Evolutionary conservation across 2,888 invertebrate genomes (phyloP), one percentile per base, ranked within the genome.

Genomic region (Athrips mouffetella): DNA sequence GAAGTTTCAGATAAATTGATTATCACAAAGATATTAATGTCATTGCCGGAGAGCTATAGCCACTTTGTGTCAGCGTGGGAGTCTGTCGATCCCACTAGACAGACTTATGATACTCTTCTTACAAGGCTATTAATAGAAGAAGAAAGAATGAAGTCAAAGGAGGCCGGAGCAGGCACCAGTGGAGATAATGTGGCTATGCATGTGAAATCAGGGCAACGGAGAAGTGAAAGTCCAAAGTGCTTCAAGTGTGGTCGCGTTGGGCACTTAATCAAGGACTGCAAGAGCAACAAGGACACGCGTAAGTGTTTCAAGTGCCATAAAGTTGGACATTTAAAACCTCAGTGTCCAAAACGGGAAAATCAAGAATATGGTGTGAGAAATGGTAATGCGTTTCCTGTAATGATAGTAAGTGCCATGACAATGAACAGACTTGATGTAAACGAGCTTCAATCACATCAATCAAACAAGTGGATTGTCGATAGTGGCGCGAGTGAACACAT

Each of bases 31-130:
- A 54, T 70, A 0, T 47, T 69, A 23, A 66, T 68, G 59, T 60
- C 61, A 0, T 48, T 70, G 11, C 68, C 70, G n/a, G 66, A 67
- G 0, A 20, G 54, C 3, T 70, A 63, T 29, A 67, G 62, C 41
- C 67, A 75, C 57, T 76, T 74, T 49, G 49, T 70, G 0, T 69
- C 69, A 0, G 72, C 65, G 0, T 67, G 65, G 63, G 62, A 63
- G 42, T 64, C 63, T 0, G 61, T 30, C 16, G 27, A 23, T 1
- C 16, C 15, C 7, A 11, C 10, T 0, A 59, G 57, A 35, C 59
- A 60, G 42, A 64, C 57, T 0, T 47, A 31, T n/a, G 51, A 59
- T 5, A 58, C 63, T 21, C 37, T 67, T 3, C 57, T 59, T 0
- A 60, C 62, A 0, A 55, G 62, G 20, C 44, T 66, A 20, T 16